Evolutionary conservation across 2,797 vertebrate species (phyloP).

Genomic region (Sandelia bainsii): DNA sequence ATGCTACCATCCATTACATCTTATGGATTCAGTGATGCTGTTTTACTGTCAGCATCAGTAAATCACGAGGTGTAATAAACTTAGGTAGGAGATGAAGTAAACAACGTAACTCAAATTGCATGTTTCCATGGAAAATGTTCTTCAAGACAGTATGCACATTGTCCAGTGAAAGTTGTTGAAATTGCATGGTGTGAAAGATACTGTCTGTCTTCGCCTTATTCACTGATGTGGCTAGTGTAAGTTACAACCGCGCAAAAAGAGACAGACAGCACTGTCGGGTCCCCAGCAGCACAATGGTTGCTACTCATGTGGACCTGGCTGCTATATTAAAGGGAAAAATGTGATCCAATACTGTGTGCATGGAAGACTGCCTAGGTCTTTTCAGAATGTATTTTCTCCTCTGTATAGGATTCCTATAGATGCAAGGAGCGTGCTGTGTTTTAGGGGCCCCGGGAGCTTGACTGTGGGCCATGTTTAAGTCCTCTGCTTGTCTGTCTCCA

Average conservation of each 20-base stretch:
- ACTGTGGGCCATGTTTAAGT: slow-evolving; percentile 64
- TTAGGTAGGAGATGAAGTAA: not conserved
- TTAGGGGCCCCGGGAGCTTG: slow-evolving; percentile 62
- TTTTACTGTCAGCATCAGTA: slow-evolving; percentile 34
- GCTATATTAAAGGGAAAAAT: slow-evolving; percentile 80
- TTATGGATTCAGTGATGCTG: slow-evolving; percentile 39
- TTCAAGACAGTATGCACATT: slow-evolving; percentile 42
- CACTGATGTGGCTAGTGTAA: slow-evolving; percentile 73
- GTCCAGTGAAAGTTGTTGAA: slow-evolving; percentile 50
- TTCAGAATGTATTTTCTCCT: slow-evolving; percentile 70
- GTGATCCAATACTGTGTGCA: slow-evolving; percentile 74
- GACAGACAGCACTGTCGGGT: slow-evolving; percentile 69
- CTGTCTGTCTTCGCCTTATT: slow-evolving; percentile 61
- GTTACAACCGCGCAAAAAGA: slow-evolving; percentile 67
- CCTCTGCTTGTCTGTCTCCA: slow-evolving; percentile 67
- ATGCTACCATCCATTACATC: slow-evolving; percentile 23
- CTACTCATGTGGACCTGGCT: slow-evolving; percentile 79
- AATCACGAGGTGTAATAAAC: slow-evolving; percentile 19
- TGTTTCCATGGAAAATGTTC: slow-evolving; percentile 28
- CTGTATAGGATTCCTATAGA: slow-evolving; percentile 75
- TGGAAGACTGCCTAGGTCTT: slow-evolving; percentile 69
- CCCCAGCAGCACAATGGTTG: slow-evolving; percentile 73
- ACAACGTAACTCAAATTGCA: slow-evolving; percentile 21
- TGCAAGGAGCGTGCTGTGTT: slow-evolving; percentile 69
- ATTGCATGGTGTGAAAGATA: slow-evolving; percentile 69